Conservation (phyloP, 2,797 vertebrate genomes). For the Aulostomus chinensis region DNA sequence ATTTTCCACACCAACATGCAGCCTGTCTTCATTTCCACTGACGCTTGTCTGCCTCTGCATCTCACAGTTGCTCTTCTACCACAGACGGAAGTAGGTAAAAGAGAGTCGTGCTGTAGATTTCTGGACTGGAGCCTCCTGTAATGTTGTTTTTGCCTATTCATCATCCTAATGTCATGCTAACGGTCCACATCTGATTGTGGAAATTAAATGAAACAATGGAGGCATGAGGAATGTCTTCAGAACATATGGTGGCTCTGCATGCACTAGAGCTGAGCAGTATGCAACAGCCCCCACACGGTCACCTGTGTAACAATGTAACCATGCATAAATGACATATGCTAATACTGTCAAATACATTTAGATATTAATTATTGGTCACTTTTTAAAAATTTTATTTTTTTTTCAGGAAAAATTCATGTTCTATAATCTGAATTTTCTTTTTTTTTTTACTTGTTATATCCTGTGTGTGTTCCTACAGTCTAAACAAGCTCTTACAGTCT, state of each 20-base stretch:
- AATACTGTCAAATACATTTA: too few relatives aligned
- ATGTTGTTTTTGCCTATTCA: not conserved
- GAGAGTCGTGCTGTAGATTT: too few relatives aligned
- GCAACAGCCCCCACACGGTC: constrained; percentile 21
- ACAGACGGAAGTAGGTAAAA: too few relatives aligned
- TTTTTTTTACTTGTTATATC: too few relatives aligned
- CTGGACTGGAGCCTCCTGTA: too few relatives aligned
- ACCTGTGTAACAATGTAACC: constrained; percentile 5
- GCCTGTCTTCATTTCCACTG: constrained; percentile 31
- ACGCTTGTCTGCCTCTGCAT: constrained; percentile 36
- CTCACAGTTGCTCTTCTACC: constrained; percentile 18
- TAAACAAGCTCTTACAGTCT: not conserved
- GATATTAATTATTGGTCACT: too few relatives aligned
- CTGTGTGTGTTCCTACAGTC: too few relatives aligned
- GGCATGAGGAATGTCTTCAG: constrained; percentile 5
- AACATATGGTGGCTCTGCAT: constrained; percentile 61
- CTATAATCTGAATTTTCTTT: too few relatives aligned
- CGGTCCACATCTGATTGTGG: not conserved
- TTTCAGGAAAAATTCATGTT: too few relatives aligned
- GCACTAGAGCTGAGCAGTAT: constrained; percentile 40
- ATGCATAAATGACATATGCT: too few relatives aligned
- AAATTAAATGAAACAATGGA: not conserved
- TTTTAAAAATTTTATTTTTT: too few relatives aligned
- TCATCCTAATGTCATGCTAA: not conserved
- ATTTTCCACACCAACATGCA: constrained; percentile 4